A percentile compares a stretch with the other conserved stretches of the same genome.
Conservation (phyloP, 1,140 invertebrate genomes). For the Acromyrmex charruanus region DNA sequence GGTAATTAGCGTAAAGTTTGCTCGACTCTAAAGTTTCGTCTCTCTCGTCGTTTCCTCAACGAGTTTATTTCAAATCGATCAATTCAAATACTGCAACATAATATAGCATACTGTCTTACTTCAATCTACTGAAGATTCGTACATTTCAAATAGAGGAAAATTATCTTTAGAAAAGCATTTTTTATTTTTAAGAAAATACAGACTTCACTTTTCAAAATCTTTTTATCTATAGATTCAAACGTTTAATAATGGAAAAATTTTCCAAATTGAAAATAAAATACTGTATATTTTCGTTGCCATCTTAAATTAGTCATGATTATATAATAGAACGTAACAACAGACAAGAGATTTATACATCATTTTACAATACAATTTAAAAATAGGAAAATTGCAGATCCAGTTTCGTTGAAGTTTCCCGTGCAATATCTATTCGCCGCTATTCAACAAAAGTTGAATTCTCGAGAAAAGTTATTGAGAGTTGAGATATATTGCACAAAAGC, state of each 20-base stretch:
- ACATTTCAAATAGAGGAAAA: neutral
- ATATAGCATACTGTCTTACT: conserved; percentile 10
- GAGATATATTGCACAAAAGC: conserved; percentile 13
- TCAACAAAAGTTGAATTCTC: conserved; percentile 43
- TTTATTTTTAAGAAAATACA: neutral
- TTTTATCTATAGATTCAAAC: neutral
- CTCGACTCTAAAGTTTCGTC: conserved; percentile 42
- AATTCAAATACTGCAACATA: conserved; percentile 47
- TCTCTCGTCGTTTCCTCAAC: conserved; percentile 39
- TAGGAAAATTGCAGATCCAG: neutral
- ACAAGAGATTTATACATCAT: neutral
- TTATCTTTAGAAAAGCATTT: neutral
- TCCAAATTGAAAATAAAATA: neutral
- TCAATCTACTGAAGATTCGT: neutral
- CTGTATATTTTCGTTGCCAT: neutral
- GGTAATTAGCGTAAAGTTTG: conserved; percentile 58
- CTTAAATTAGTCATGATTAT: neutral
- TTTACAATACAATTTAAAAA: conserved; percentile 3
- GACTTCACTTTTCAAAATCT: neutral
- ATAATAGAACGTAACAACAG: no score
- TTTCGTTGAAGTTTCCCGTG: conserved; percentile 24
- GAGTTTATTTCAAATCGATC: conserved; percentile 61
- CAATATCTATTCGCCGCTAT: neutral
- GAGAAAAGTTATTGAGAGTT: conserved; percentile 32
- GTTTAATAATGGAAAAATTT: neutral